A percentile compares a stretch with the other conserved stretches of the same genome.
phyloP scores from a whole-genome alignment of 2,113 vertebrate species.

The Poeciliopsis prolifica region DNA sequence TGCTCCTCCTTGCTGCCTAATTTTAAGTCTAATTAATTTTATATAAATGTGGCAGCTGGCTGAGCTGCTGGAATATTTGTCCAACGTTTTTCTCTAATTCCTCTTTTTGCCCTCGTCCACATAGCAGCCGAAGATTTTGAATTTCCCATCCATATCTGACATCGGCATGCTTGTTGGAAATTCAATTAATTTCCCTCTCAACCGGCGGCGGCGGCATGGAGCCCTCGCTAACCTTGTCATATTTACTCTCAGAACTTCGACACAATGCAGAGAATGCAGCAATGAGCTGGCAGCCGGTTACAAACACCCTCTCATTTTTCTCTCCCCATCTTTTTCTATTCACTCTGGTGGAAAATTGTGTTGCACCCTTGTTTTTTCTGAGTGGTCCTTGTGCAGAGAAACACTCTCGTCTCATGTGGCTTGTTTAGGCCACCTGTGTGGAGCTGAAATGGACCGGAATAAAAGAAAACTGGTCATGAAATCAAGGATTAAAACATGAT shows the following conservation, averaged over 20 bases:
- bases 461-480: neutral
- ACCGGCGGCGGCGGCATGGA: constrained; percentile 32
- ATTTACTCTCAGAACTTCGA: constrained; percentile 50
- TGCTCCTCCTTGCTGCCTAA: constrained; percentile 25
- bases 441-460: neutral
- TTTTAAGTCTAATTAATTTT: constrained; percentile 26
- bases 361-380: constrained; percentile 28
- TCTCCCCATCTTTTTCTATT: constrained; percentile 17
- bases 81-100: constrained; percentile 5
- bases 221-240: constrained; percentile 59
- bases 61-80: constrained; percentile 16
- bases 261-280: constrained; percentile 45
- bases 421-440: constrained; percentile 4
- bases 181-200: constrained; percentile 66
- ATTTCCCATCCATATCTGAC: constrained; percentile 55
- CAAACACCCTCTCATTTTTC: constrained; percentile 24
- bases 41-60: constrained; percentile 28
- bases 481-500: neutral
- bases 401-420: constrained; percentile 11
- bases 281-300: constrained; percentile 35
- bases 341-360: constrained; percentile 43
- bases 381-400: constrained; percentile 31
- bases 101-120: constrained; percentile 37
- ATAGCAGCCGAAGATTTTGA: constrained; percentile 26
- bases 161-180: constrained; percentile 62